phyloP scores from a whole-genome alignment of 2,113 vertebrate species.

The Formicarius rufipectus region DNA sequence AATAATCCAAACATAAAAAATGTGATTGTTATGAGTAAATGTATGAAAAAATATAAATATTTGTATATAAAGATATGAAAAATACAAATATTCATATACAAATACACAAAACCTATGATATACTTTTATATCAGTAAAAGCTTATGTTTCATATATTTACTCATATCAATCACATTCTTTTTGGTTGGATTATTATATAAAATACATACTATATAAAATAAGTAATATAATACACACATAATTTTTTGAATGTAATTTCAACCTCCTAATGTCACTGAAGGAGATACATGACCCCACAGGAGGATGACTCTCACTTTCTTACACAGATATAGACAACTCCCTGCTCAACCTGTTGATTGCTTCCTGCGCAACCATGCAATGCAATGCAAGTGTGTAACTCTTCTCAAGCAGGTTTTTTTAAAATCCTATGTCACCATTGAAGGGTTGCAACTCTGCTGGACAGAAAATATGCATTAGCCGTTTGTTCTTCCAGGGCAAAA shows the following conservation, averaged over 20 bases:
- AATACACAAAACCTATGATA: background rate
- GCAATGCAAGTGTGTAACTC: background rate
- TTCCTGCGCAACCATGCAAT: background rate
- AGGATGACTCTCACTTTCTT: background rate
- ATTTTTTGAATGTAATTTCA: background rate
- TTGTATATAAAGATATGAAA: background rate
- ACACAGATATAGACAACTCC: rapidly evolving
- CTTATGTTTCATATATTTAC: background rate
- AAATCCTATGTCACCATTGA: background rate
- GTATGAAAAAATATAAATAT: too few species aligned
- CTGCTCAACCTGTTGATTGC: background rate
- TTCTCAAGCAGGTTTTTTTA: background rate
- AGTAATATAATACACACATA: too few species aligned
- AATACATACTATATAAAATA: background rate
- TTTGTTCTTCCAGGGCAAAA: background rate
- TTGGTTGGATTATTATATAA: background rate
- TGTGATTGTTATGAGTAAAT: rapidly evolving
- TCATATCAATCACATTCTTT: background rate
- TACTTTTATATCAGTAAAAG: background rate
- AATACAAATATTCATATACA: background rate
- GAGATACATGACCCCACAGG: background rate
- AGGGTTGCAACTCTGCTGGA: background rate
- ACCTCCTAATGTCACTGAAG: background rate
- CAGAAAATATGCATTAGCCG: background rate
- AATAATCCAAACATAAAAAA: background rate